Percentiles rank a stretch among this genome's conserved stretches.
phyloP scores from a whole-genome alignment of 2,888 invertebrate species.

The Apamea anceps region DNA sequence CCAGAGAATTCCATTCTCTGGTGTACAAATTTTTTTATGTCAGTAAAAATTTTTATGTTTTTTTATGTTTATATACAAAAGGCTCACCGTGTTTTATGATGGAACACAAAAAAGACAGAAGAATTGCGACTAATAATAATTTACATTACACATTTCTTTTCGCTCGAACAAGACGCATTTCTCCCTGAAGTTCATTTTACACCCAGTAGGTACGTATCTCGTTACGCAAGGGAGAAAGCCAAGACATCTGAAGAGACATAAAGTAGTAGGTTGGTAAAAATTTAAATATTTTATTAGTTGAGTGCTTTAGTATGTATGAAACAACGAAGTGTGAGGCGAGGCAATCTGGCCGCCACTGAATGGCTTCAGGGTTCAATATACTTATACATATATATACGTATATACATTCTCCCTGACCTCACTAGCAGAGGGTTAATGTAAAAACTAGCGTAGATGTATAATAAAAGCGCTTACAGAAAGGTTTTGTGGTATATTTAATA shows the following conservation, averaged over 20 bases:
- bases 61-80: too few relatives aligned
- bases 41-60: too few relatives aligned
- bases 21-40: too few relatives aligned
- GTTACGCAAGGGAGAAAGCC: constrained; percentile 9
- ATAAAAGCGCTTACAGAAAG: constrained; percentile 2
- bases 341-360: constrained; percentile 63
- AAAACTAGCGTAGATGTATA: neutral
- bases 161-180: constrained; percentile 4
- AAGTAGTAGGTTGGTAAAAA: constrained; percentile 49
- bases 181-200: constrained; percentile 22
- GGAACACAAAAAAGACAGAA: neutral
- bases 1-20: too few relatives aligned
- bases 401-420: constrained; percentile 50
- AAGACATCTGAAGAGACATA: constrained; percentile 41
- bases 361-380: constrained; percentile 62
- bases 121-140: neutral
- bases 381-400: constrained; percentile 20
- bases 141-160: neutral
- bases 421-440: constrained; percentile 40
- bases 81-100: neutral
- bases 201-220: neutral
- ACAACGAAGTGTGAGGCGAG: constrained; percentile 58
- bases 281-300: constrained; percentile 65
- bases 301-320: constrained; percentile 62
- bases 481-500: neutral